Percentiles rank a stretch among this genome's conserved stretches.
Conservation (phyloP, 2,888 invertebrate genomes). For the Hololepta plana region DNA sequence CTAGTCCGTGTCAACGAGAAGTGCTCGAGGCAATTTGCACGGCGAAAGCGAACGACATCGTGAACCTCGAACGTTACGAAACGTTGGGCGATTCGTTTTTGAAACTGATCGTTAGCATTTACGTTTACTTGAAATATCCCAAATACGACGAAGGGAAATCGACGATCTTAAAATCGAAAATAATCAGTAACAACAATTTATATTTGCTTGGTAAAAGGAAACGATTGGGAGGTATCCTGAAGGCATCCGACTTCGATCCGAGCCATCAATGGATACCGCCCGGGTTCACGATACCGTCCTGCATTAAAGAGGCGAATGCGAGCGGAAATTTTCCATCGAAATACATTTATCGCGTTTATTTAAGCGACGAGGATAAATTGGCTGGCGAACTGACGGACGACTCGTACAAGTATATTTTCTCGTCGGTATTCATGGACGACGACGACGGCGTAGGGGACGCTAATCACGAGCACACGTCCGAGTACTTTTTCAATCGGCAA, state of each 20-base stretch:
- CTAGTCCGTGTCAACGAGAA: slow-evolving; percentile 30
- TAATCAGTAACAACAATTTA: slow-evolving; percentile 75
- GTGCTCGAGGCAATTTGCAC: slow-evolving; percentile 48
- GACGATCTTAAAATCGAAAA: slow-evolving; percentile 47
- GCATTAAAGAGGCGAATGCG: too few species aligned
- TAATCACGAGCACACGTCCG: slow-evolving; percentile 7
- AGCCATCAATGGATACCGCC: slow-evolving; percentile 61
- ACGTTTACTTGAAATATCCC: slow-evolving; percentile 50
- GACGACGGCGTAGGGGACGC: slow-evolving; percentile 12
- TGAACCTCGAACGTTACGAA: slow-evolving; percentile 68
- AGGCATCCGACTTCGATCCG: slow-evolving; percentile 44
- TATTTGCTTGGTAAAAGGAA: slow-evolving; percentile 45
- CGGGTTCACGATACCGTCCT: slow-evolving; percentile 47
- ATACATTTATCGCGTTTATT: too few species aligned
- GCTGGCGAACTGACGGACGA: too few species aligned
- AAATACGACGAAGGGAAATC: slow-evolving; percentile 59
- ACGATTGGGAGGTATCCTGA: slow-evolving; percentile 41
- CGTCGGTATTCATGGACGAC: slow-evolving; percentile 14
- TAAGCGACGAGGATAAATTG: too few species aligned
- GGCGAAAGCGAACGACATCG: slow-evolving; percentile 51
- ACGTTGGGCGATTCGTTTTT: slow-evolving; percentile 81
- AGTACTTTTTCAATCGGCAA: slow-evolving; percentile 27
- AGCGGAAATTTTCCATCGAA: too few species aligned
- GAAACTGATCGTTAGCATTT: slow-evolving; percentile 59
- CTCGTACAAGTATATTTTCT: too few species aligned